Percentiles rank a stretch among this genome's conserved stretches.
Conservation (phyloP, 2,797 vertebrate genomes). For the Champsocephalus esox region DNA sequence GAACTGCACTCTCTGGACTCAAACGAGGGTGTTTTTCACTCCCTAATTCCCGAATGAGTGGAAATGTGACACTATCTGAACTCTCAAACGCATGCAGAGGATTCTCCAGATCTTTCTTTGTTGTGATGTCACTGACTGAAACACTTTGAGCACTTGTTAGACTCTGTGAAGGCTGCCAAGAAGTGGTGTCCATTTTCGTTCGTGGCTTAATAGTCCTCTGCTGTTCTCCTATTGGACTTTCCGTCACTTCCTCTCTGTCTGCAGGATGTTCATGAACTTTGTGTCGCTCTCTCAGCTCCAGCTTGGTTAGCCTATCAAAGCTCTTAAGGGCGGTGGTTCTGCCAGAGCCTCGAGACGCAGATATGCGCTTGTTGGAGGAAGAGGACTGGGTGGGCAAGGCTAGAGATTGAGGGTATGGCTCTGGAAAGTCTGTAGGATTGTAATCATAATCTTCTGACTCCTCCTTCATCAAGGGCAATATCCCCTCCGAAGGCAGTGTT, state of each 20-base stretch:
- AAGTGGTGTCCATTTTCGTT: slow-evolving; percentile 38
- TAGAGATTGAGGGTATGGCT: slow-evolving; percentile 45
- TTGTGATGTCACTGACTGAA: slow-evolving; percentile 13
- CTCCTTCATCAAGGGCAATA: slow-evolving; percentile 46
- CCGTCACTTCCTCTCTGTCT: slow-evolving; percentile 57
- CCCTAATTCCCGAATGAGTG: slow-evolving; percentile 22
- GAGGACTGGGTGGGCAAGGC: slow-evolving; percentile 47
- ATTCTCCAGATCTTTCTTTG: slow-evolving; percentile 43
- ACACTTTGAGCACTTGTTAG: slow-evolving; percentile 26
- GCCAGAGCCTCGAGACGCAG: slow-evolving; percentile 47
- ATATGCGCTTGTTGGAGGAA: slow-evolving; percentile 13
- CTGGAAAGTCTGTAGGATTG: slow-evolving; percentile 60
- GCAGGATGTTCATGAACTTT: slow-evolving; percentile 65
- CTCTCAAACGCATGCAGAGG: slow-evolving; percentile 31
- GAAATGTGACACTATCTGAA: slow-evolving; percentile 38
- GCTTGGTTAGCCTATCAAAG: slow-evolving; percentile 59
- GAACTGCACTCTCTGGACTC: slow-evolving; percentile 22
- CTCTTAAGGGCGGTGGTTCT: slow-evolving; percentile 42
- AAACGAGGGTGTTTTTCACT: slow-evolving; percentile 17
- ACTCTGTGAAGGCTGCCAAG: slow-evolving; percentile 47
- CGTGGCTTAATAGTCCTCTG: slow-evolving; percentile 49
- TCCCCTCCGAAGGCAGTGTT: slow-evolving; percentile 10
- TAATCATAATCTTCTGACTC: slow-evolving; percentile 82
- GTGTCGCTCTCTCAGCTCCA: slow-evolving; percentile 77
- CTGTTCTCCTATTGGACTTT: slow-evolving; percentile 43